Evolutionary conservation across 2,797 vertebrate species (phyloP), one percentile per base, ranked within the genome.

Genomic region (Echeneis naucrates): DNA sequence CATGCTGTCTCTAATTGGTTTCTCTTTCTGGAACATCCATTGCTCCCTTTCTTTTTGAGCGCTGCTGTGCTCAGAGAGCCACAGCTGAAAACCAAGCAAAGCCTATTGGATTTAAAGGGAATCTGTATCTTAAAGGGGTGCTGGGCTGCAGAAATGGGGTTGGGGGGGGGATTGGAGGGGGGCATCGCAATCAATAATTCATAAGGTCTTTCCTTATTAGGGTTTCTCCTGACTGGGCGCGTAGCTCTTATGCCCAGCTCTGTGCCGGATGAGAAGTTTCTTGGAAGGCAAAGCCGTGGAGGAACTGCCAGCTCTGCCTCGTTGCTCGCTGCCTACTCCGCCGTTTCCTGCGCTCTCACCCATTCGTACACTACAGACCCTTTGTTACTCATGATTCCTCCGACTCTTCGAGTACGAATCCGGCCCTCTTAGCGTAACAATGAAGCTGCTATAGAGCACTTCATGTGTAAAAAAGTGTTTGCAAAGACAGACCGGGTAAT

Each of bases 201-300:
- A 94, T 94, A 92, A 94, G 86, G 80, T 87, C 82, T 80, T 89
- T 89, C 85, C 93, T 93, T 94, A 94, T 95, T 94, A 93, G 89
- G 87, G 90, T 79, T 90, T 90, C 91, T 91, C 78, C 88, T 88
- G 86, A 90, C 87, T 88, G 83, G 78, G 81, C 90, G 66, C 54
- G 68, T 69, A 76, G 78, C 89, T 89, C 86, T 92, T 87, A 88
- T 75, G 74, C 82, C 81, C 75, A 75, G 86, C 88, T 92, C 89
- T 84, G 87, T 85, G 82, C 92, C 80, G 86, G 90, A 93, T 92
- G 87, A 93, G 88, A 91, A 83, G 88, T 79, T 77, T 91, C 84
- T 90, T 79, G 72, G 88, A 90, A 87, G 80, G 76, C 77, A 90
- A 86, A 91, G 84, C 83, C 8, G 58, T 75, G 75, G 35, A 87